Percentiles rank a stretch among this genome's conserved stretches.
Evolutionary conservation across 2,797 vertebrate species (phyloP).

Genomic region (Oryzias dopingdopingensis): DNA sequence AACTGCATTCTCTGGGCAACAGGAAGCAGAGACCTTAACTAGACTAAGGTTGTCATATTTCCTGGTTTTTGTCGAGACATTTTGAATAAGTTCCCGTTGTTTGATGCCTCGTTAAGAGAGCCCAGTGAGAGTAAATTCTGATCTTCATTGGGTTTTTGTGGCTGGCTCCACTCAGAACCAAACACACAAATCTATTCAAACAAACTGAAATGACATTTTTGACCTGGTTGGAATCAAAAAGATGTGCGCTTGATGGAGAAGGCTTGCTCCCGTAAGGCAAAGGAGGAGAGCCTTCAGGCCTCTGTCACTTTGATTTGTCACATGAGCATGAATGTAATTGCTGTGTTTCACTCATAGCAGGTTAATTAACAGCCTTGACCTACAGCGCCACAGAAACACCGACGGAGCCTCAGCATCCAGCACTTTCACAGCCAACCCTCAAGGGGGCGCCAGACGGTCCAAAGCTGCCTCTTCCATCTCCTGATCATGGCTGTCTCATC

Average conservation of each 20-base stretch:
- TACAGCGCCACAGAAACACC: conserved; percentile 28
- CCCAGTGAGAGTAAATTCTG: no score
- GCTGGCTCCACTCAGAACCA: no score
- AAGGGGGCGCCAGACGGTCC: background rate
- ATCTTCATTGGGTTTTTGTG: no score
- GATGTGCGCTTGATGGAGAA: conserved; percentile 18
- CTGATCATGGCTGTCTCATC: conserved; percentile 36
- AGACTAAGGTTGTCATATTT: no score
- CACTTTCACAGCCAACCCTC: conserved; percentile 1
- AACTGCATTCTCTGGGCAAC: no score
- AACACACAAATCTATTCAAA: no score
- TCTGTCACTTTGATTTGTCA: conserved; percentile 74
- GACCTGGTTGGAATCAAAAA: background rate
- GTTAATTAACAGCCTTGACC: conserved; percentile 67
- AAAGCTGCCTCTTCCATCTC: conserved; percentile 31
- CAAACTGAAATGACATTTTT: no score
- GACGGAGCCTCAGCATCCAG: background rate
- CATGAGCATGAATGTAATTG: conserved; percentile 67
- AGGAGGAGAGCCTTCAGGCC: conserved; percentile 30
- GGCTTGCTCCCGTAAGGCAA: conserved; percentile 10
- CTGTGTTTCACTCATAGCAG: conserved; percentile 67
- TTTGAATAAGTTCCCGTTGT: no score
- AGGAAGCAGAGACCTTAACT: no score
- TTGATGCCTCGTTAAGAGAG: no score
- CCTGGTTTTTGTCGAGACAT: no score